phyloP scores from a whole-genome alignment of 2,113 vertebrate genomes.

The Anser cygnoides region DNA sequence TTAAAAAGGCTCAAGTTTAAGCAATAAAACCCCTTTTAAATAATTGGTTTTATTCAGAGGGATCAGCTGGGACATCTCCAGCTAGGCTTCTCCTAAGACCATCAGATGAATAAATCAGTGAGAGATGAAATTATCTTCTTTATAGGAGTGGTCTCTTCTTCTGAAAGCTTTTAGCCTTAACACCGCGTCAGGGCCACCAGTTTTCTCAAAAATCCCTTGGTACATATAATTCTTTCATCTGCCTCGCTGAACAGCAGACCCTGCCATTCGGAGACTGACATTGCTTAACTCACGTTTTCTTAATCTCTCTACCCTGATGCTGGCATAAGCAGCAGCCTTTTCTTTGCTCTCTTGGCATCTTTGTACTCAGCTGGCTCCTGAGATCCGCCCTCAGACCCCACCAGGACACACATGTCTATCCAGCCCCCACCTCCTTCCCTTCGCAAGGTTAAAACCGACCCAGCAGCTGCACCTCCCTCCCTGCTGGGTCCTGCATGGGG shows the following conservation, averaged over 20 bases:
- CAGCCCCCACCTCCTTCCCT: slow-evolving; percentile 68
- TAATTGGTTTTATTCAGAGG: background rate
- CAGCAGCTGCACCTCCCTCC: slow-evolving; percentile 34
- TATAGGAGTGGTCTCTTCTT: background rate
- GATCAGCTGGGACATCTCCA: background rate
- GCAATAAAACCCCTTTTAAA: background rate
- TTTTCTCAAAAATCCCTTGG: background rate
- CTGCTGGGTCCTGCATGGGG: slow-evolving; percentile 48
- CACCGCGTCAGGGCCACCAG: background rate
- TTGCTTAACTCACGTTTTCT: background rate
- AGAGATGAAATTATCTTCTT: background rate
- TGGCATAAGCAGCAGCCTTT: background rate
- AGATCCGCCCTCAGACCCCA: slow-evolving; percentile 57
- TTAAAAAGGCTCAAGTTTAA: background rate
- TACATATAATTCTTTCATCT: background rate
- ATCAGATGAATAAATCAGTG: background rate
- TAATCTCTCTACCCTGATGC: background rate
- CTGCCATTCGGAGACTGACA: background rate
- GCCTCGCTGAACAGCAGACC: background rate
- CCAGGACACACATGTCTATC: slow-evolving; percentile 11
- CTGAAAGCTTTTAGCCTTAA: background rate
- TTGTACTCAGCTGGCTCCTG: slow-evolving; percentile 29
- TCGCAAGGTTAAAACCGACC: slow-evolving; percentile 48
- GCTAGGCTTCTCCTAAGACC: background rate
- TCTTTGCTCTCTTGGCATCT: slow-evolving; percentile 27